Evolutionary conservation across 2,113 vertebrate species (phyloP).

Genomic region (Epinephelus lanceolatus): DNA sequence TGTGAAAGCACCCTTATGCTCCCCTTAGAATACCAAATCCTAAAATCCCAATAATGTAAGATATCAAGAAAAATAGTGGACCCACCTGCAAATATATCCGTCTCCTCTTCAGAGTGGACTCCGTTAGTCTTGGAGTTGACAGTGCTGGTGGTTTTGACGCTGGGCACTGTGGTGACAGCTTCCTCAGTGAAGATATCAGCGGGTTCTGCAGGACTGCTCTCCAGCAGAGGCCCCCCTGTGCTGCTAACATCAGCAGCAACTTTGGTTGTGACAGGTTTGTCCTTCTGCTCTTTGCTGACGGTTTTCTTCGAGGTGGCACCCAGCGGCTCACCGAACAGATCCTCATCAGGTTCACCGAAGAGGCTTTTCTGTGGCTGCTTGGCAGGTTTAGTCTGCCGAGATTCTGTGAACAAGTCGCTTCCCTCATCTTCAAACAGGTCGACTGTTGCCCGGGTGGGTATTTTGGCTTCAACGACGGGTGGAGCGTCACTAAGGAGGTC

Average conservation of each 20-base stretch:
- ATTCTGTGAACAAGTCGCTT: constrained; percentile 69
- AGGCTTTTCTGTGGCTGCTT: constrained; percentile 72
- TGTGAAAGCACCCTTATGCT: too few species aligned
- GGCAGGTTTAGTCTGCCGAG: constrained; percentile 45
- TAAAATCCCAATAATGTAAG: neutral
- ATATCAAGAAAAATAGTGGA: constrained; percentile 12
- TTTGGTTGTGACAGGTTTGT: constrained; percentile 53
- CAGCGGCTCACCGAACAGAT: constrained; percentile 76
- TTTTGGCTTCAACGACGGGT: constrained; percentile 17
- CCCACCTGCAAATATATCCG: constrained; percentile 93
- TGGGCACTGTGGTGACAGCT: constrained; percentile 41
- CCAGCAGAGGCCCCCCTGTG: constrained; percentile 37
- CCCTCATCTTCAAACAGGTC: constrained; percentile 77
- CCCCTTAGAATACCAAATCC: neutral
- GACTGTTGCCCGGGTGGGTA: constrained; percentile 8
- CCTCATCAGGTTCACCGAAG: constrained; percentile 70
- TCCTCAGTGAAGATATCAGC: constrained; percentile 78
- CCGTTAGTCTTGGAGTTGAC: constrained; percentile 89
- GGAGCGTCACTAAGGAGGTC: constrained; percentile 48
- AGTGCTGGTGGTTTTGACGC: constrained; percentile 33
- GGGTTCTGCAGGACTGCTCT: constrained; percentile 31
- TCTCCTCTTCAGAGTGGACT: constrained; percentile 87
- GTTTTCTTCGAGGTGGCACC: constrained; percentile 68
- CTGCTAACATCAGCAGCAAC: neutral
- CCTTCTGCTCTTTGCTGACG: constrained; percentile 52